These are phyloP conservation scores for Drosophila neocordata DNA, from an alignment of 1,140 invertebrate genomes.

Conservation along the genomic window DNA sequence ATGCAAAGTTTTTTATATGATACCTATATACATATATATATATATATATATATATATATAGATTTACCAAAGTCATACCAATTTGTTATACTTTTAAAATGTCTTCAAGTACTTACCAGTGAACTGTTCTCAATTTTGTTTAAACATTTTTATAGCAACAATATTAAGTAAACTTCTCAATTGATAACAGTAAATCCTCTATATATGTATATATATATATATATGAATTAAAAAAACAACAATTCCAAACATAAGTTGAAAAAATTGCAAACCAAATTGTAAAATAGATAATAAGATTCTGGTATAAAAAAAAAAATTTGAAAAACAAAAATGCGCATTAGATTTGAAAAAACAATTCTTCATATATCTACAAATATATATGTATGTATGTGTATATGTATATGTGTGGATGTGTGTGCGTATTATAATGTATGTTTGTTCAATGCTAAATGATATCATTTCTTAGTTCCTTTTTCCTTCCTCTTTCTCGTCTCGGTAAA, in stretches of 20 bases:
- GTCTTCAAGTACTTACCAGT: too few species aligned
- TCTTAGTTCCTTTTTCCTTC: conserved; percentile 17
- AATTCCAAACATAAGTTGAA: not conserved
- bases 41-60: conserved; percentile 27
- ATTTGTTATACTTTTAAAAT: conserved; percentile 19
- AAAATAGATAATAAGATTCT: too few species aligned
- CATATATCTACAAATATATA: not conserved
- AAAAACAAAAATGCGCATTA: too few species aligned
- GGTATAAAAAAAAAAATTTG: too few species aligned
- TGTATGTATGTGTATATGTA: not conserved
- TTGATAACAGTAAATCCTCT: too few species aligned
- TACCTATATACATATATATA: conserved; percentile 30
- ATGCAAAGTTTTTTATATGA: conserved; percentile 21
- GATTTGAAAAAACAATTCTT: not conserved
- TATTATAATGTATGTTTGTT: not conserved
- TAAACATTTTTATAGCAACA: too few species aligned
- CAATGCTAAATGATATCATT: conserved; percentile 19
- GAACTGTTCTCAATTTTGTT: too few species aligned
- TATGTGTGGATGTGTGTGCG: not conserved
- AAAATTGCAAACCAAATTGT: too few species aligned
- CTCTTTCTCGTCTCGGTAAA: not conserved
- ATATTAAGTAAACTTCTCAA: too few species aligned
- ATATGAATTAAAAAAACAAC: too few species aligned
- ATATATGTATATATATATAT: conserved; percentile 27
- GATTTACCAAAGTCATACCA: not conserved